Evolutionary conservation across 2,888 invertebrate species (phyloP), one percentile per base, ranked within the genome.

Genomic region (Anarsia innoxiella): DNA sequence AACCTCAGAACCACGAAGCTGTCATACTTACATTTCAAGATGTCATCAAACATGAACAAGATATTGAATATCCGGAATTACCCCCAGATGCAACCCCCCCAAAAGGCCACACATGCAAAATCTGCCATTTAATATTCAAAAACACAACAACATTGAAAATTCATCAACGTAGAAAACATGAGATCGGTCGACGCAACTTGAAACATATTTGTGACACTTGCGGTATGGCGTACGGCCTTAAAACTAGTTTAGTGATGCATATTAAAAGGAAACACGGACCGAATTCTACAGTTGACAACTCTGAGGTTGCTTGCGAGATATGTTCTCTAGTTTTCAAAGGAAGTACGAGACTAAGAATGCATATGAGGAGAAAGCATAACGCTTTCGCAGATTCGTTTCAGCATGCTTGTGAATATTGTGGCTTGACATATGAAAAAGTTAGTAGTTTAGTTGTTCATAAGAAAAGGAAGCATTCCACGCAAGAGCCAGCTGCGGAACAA

Each of bases 261-360:
- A 72, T 78, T 1, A 73, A 63, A 33, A 61, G 84, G 25, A 83
- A 79, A 57, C 84, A 84, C 14, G 74, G 71, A 0, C 76, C 79
- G 0, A 48, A 71, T 31, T 47, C 49, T 1, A 57, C 58, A 1
- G 73, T 79, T 25, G 82, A 80, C 31, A 49, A 52, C 10, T 60
- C 67, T 28, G 80, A 82, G 39, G 46, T 62, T 6, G 68, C 77
- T 0, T 83, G 84, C 47, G 82, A 84, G 1, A 59, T 80, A 1
- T 84, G 84, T 35, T 70, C 78, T 2, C 44, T 82, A 41, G 82
- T 82, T 8, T 83, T 84, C 29, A 80, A 82, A 63, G 84, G 84
- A 0, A 60, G 54, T 36, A 43, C 64, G 0, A 55, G 84, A 11
- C 54, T 84, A 39, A 49, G 82, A 1, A 75, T 82, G 77, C 84